Percentiles rank a stretch among this genome's conserved stretches.
These are phyloP conservation scores for Petrocephalus schoutedeni DNA, from an alignment of 2,797 vertebrate genomes.

Conservation along the genomic window DNA sequence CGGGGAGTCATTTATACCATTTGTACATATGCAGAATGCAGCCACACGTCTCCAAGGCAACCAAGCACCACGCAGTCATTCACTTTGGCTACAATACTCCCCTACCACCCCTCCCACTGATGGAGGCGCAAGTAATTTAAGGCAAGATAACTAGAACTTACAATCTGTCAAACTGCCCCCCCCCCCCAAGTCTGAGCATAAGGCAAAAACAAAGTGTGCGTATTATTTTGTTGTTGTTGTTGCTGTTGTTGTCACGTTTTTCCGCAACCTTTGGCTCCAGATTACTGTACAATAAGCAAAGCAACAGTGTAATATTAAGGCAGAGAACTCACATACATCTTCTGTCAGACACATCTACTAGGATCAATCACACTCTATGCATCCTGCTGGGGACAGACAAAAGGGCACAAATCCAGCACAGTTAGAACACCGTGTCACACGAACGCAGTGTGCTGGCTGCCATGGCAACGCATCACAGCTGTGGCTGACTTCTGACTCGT, in stretches of 20 bases:
- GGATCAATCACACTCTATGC: not conserved
- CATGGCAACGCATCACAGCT: conserved; percentile 15
- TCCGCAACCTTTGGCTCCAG: conserved; percentile 28
- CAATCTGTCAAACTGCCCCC: not conserved
- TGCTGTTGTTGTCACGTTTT: not conserved
- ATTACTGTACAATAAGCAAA: conserved; percentile 33
- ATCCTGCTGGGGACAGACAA: not conserved
- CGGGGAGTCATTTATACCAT: not conserved
- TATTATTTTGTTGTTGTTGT: conserved; percentile 14
- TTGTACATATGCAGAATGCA: conserved; percentile 7
- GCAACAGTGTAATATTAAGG: conserved; percentile 41
- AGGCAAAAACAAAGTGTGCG: conserved; percentile 40
- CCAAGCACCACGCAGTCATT: not conserved
- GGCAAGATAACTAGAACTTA: conserved; percentile 24
- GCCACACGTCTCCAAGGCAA: not conserved
- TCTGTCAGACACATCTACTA: not conserved
- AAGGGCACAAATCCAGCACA: not conserved
- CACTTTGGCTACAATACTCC: not conserved
- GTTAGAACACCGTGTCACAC: not conserved
- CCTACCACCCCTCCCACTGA: not conserved
- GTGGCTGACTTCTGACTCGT: not conserved
- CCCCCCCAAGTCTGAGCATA: conserved; percentile 21
- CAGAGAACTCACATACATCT: conserved; percentile 27
- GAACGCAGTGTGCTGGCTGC: conserved; percentile 30
- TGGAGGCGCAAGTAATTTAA: conserved; percentile 12